Conservation (phyloP, 92 coral and sea anemone genomes). For the Heteractis magnifica region DNA sequence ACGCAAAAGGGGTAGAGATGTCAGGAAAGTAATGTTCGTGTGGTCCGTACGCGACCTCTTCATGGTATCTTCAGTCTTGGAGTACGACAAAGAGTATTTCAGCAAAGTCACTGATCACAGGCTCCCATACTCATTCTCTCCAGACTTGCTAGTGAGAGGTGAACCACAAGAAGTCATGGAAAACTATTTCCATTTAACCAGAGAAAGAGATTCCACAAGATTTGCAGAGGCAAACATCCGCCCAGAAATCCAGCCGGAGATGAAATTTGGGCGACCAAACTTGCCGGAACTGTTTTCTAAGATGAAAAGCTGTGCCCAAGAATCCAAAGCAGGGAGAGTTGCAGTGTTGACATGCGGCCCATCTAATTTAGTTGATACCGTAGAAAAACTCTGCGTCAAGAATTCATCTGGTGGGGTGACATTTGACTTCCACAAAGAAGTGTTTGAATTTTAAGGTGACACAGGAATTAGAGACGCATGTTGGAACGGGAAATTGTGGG, state of each 20-base stretch:
- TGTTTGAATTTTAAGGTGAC: slow-evolving; percentile 57
- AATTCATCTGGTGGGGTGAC: slow-evolving; percentile 53
- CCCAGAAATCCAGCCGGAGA: slow-evolving; percentile 61
- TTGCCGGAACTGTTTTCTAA: slow-evolving; percentile 50
- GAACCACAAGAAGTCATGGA: slow-evolving; percentile 52
- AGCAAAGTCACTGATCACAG: slow-evolving; percentile 43
- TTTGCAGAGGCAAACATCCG: slow-evolving; percentile 66
- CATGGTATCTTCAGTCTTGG: slow-evolving; percentile 72
- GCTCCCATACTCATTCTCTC: slow-evolving; percentile 67
- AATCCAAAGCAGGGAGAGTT: slow-evolving; percentile 43
- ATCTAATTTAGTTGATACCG: slow-evolving; percentile 43
- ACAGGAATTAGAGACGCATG: too few relatives aligned
- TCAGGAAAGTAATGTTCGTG: slow-evolving; percentile 60
- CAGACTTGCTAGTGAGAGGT: slow-evolving; percentile 56
- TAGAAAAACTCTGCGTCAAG: slow-evolving; percentile 54
- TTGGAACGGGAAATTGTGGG: too few relatives aligned
- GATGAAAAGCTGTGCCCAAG: slow-evolving; percentile 54
- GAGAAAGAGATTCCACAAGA: slow-evolving; percentile 59
- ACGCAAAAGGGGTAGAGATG: slow-evolving; percentile 55
- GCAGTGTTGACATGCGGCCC: slow-evolving; percentile 78
- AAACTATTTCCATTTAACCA: slow-evolving; percentile 65
- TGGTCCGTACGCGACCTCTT: slow-evolving; percentile 82
- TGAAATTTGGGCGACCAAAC: slow-evolving; percentile 70
- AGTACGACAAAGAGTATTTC: slow-evolving; percentile 72
- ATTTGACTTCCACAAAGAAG: slow-evolving; percentile 74